Base-by-base conservation (phyloP, 2,797 vertebrate genomes). In the Apogon hyalosoma region DNA sequence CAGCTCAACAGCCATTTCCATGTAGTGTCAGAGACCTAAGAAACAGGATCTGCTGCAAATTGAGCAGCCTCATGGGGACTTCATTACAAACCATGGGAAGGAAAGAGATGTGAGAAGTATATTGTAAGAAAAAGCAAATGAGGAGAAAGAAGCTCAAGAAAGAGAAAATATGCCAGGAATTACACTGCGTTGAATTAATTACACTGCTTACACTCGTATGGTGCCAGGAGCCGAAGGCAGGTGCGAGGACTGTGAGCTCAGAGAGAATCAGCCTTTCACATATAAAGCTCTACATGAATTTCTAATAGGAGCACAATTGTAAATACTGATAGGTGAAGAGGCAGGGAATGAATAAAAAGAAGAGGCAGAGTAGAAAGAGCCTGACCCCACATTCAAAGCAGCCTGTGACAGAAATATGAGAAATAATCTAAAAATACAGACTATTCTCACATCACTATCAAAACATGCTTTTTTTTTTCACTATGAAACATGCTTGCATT, bases 171-270 rank as follows among this genome's bases (percentile, higher is more conserved):
- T 69, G 47, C 46, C 49, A 76, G 48, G 52, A 74, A 74, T 47
- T 70, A 59, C 60, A 24, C 12, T 55, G 56, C 19, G 3, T 7
- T 70, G 41, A 80, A 84, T 74, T 75, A 75, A 82, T 85, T 66
- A 62, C 12, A 3, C 21, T 36, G 59, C 69, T 77, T 70, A 56
- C 19, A 63, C n/a, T 28, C 48, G 15, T 19, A n/a, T 18, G 16
- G 48, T 21, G 68, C 50, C 18, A 36, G 49, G 55, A 68, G 73
- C 63, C 11, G 55, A 42, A 70, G 59, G 72, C 61, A 74, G 83
- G 69, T 69, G 72, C 41, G 83, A 36, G 52, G 6, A 75, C 38
- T 33, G 42, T 4, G 13, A 7, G 38, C 59, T 62, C 11, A 4
- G n/a, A 55, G 49, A 75, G 57, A 67, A 49, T 68, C 67, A 24